Percentiles rank a stretch among this genome's conserved stretches.
phyloP scores from a whole-genome alignment of 2,797 vertebrate genomes.

The Cryptoprocta ferox region DNA sequence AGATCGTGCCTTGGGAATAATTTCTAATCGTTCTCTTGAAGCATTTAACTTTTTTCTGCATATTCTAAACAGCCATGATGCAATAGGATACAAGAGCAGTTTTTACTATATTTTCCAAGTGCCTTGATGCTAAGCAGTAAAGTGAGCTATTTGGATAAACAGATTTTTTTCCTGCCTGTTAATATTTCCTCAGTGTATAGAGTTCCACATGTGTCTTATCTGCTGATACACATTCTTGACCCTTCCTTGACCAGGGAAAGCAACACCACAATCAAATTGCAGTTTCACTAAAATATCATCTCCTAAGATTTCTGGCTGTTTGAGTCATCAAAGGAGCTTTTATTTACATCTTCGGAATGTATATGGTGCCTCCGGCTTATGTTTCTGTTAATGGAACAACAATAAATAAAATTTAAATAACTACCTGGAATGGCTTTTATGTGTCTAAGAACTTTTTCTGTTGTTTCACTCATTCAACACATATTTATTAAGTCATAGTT shows the following conservation, averaged over 20 bases:
- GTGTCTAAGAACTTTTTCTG: not conserved
- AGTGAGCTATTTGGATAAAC: not conserved
- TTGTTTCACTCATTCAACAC: not conserved
- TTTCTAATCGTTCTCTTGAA: not conserved
- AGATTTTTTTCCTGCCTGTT: not conserved
- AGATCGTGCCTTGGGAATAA: not conserved
- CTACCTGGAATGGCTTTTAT: not conserved
- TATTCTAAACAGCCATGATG: not conserved
- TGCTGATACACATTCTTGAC: not conserved
- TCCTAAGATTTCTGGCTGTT: not conserved
- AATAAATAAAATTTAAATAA: not conserved
- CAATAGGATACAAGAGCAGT: not conserved
- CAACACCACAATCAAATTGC: not conserved
- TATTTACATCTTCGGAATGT: not conserved
- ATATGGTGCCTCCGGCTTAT: not conserved
- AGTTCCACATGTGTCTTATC: not conserved
- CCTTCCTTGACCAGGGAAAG: not conserved
- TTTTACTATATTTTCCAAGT: not conserved
- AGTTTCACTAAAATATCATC: constrained; percentile 4
- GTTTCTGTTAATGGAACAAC: not conserved
- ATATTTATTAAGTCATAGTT: not conserved
- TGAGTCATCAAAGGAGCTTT: not conserved
- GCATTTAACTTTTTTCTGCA: not conserved
- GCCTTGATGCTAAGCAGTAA: not conserved
- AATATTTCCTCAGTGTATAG: not conserved